phyloP scores from a whole-genome alignment of 2,797 vertebrate species.

The Tolypeutes matacus region DNA sequence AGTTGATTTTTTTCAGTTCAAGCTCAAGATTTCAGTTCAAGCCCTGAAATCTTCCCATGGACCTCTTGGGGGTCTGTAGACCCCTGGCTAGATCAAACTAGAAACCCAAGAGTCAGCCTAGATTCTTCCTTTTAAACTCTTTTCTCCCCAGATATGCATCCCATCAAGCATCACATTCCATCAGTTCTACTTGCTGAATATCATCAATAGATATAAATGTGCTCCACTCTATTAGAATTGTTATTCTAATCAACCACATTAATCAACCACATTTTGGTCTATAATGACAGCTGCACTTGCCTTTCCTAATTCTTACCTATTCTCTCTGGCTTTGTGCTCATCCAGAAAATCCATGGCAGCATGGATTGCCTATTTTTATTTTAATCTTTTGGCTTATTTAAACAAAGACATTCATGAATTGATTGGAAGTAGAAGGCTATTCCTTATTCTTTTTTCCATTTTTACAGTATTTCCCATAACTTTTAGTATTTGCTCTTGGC shows the following conservation, averaged over 20 bases:
- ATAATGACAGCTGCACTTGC: neutral
- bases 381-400: conserved; percentile 51
- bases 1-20: too few relatives aligned
- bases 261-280: conserved; percentile 4
- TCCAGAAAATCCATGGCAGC: neutral
- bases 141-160: neutral
- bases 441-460: neutral
- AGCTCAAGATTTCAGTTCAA: too few relatives aligned
- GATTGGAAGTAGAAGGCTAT: neutral
- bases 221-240: neutral
- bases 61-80: too few relatives aligned
- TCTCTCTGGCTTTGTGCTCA: conserved; percentile 6
- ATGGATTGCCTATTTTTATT: neutral
- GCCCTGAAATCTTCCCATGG: too few relatives aligned
- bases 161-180: neutral
- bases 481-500: conserved; percentile 4
- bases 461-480: neutral
- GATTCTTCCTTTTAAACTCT: neutral
- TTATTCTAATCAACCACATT: neutral
- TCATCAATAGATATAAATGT: neutral
- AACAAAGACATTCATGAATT: neutral
- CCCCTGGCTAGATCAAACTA: neutral
- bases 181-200: conserved; percentile 15
- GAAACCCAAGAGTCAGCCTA: neutral
- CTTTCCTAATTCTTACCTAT: neutral